These are phyloP conservation scores for Camponotus vicinus DNA, from an alignment of 1,140 invertebrate genomes.

Conservation along the genomic window DNA sequence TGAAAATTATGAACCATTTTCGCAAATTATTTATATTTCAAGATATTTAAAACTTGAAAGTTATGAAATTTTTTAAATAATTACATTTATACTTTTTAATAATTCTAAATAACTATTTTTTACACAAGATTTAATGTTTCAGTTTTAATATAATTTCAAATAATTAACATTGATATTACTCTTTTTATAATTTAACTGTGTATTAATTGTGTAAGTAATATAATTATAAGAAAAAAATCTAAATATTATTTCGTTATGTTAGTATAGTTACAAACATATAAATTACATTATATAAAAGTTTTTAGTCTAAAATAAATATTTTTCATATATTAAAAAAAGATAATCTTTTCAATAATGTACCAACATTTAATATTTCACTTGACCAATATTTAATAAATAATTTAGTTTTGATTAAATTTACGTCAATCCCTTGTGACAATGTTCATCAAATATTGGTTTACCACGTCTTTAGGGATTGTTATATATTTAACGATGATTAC, in stretches of 20 bases:
- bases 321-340: neutral
- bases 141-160: neutral
- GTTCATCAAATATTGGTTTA: slow-evolving; percentile 43
- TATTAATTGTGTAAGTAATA: neutral
- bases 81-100: no score
- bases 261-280: neutral
- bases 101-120: neutral
- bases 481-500: slow-evolving; percentile 51
- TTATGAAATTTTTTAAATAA: neutral
- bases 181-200: neutral
- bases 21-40: neutral
- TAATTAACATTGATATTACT: neutral
- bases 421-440: slow-evolving; percentile 32
- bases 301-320: neutral
- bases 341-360: neutral
- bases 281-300: neutral
- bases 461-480: slow-evolving; percentile 46
- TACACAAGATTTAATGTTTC: neutral
- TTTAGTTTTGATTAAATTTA: slow-evolving; percentile 30
- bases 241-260: no score
- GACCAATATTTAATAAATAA: slow-evolving; percentile 28
- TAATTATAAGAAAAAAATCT: no score
- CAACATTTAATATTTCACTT: neutral
- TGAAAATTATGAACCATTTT: neutral
- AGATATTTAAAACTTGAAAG: neutral